These are phyloP conservation scores for Yponomeuta plumbellus DNA, from an alignment of 2,888 invertebrate genomes.

Conservation along the genomic window DNA sequence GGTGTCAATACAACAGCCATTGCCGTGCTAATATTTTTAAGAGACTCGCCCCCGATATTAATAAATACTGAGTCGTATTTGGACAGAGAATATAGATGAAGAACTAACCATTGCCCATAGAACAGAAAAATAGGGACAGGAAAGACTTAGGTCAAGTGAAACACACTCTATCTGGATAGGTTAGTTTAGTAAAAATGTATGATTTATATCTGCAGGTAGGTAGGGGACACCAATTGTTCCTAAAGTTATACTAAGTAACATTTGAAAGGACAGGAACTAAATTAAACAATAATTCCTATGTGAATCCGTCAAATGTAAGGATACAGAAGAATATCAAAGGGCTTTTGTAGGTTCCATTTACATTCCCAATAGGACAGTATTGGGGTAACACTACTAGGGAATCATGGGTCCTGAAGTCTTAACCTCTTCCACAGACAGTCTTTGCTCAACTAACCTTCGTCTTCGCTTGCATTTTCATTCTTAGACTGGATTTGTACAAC, in stretches of 20 bases:
- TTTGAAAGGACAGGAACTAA: background rate
- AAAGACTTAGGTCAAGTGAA: background rate
- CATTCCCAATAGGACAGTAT: background rate
- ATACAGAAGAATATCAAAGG: background rate
- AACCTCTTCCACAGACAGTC: constrained; percentile 11
- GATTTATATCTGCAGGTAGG: background rate
- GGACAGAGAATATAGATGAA: background rate
- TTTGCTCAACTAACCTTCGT: constrained; percentile 60
- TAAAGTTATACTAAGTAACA: background rate
- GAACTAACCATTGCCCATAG: background rate
- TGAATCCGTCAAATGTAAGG: background rate
- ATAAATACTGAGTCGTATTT: too few relatives aligned
- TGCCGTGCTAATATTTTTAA: too few relatives aligned
- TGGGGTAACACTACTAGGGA: background rate
- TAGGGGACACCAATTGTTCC: too few relatives aligned
- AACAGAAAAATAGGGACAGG: background rate
- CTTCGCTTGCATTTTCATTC: constrained; percentile 53
- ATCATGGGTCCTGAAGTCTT: background rate
- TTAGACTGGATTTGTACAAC: constrained; percentile 68
- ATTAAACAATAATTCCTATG: background rate
- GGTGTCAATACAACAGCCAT: too few relatives aligned
- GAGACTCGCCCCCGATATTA: too few relatives aligned
- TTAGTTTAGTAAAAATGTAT: background rate
- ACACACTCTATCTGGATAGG: background rate
- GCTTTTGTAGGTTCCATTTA: background rate